These are phyloP conservation scores for Aricia agestis DNA, from an alignment of 1,140 invertebrate genomes.

Conservation along the genomic window DNA sequence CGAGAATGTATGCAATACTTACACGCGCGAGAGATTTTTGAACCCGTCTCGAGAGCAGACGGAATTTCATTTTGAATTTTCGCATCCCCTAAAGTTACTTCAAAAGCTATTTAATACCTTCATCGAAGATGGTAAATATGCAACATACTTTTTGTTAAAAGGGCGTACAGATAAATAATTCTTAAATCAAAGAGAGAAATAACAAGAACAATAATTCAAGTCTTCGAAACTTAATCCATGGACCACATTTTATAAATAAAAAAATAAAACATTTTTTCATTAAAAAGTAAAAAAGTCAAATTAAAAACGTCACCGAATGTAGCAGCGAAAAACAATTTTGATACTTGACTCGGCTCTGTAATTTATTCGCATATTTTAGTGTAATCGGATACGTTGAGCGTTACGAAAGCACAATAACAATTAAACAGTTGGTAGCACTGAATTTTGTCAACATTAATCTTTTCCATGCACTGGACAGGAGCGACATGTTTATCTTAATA, in stretches of 20 bases:
- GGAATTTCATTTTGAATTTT: background rate
- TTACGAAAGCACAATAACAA: conserved; percentile 12
- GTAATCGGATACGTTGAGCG: conserved; percentile 8
- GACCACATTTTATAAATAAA: background rate
- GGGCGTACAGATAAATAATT: too few relatives aligned
- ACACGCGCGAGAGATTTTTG: background rate
- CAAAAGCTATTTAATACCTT: background rate
- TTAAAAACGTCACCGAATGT: too few relatives aligned
- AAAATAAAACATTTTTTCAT: background rate
- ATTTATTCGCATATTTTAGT: conserved; percentile 14
- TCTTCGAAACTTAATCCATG: background rate
- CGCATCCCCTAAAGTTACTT: background rate
- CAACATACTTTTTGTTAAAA: too few relatives aligned
- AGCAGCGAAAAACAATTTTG: background rate
- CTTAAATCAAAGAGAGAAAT: too few relatives aligned
- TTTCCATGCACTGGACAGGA: background rate
- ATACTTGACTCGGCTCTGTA: conserved; percentile 6
- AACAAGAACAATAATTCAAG: background rate
- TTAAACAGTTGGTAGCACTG: conserved; percentile 8
- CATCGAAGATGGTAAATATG: background rate
- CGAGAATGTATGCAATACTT: background rate
- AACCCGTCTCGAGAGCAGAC: conserved; percentile 1
- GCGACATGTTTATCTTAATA: conserved; percentile 8
- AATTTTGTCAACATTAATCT: conserved; percentile 5
- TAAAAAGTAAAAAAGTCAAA: too few relatives aligned